phyloP scores from a whole-genome alignment of 2,888 invertebrate genomes.

The Dynastes tityus region DNA sequence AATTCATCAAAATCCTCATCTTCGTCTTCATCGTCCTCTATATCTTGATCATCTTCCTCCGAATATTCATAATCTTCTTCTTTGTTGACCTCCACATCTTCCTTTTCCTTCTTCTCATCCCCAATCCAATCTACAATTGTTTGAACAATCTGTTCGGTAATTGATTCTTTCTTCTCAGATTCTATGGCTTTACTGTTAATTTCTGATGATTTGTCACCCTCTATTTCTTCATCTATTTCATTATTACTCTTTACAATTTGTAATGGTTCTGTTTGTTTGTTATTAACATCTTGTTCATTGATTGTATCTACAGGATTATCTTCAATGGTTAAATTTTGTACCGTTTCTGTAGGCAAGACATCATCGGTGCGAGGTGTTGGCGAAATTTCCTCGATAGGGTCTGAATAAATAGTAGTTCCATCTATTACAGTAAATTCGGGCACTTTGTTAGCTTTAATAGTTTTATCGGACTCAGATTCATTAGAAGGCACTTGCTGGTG shows the following conservation, averaged over 20 bases:
- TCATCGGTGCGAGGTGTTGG: conserved; percentile 42
- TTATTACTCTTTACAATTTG: conserved; percentile 22
- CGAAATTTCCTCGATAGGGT: conserved; percentile 40
- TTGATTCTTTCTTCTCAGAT: background rate
- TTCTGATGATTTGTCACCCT: background rate
- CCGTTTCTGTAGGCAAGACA: conserved; percentile 26
- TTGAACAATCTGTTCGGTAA: background rate
- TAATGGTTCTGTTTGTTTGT: conserved; percentile 30
- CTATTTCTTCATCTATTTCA: background rate
- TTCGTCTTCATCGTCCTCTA: conserved; percentile 69
- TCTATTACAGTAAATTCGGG: conserved; percentile 74
- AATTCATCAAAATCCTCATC: conserved; percentile 59
- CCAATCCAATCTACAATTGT: background rate
- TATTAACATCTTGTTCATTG: conserved; percentile 17
- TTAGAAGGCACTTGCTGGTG: conserved; percentile 58
- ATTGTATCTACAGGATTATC: conserved; percentile 8
- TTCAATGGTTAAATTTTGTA: background rate
- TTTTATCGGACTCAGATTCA: conserved; percentile 3
- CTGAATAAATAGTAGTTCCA: conserved; percentile 77
- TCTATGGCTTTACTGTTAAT: background rate
- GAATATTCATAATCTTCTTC: conserved; percentile 62
- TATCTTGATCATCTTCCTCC: conserved; percentile 68
- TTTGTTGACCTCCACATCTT: conserved; percentile 56
- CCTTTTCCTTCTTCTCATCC: conserved; percentile 27
- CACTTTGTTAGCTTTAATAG: conserved; percentile 52